Evolutionary conservation across 2,888 invertebrate species (phyloP).

Genomic region (Drosophila mulleri): DNA sequence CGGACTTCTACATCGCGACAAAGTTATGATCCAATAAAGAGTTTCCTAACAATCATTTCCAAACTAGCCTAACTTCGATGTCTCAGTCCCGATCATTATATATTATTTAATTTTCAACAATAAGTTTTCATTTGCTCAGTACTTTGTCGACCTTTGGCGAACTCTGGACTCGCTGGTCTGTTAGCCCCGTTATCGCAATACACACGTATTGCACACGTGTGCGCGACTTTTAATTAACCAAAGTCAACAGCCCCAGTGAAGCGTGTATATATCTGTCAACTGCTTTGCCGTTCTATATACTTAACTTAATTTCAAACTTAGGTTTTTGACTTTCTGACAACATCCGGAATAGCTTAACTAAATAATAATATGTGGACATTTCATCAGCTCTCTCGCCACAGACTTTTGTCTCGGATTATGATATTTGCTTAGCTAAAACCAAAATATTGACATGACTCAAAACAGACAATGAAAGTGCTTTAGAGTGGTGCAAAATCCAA

Average conservation of each 20-base stretch:
- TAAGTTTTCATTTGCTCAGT: slow-evolving; percentile 22
- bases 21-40: not conserved
- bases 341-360: slow-evolving; percentile 51
- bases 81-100: not conserved
- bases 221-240: slow-evolving; percentile 72
- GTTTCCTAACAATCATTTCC: not conserved
- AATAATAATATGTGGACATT: slow-evolving; percentile 62
- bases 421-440: slow-evolving; percentile 69
- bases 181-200: slow-evolving; percentile 15
- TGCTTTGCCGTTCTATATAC: slow-evolving; percentile 47
- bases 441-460: slow-evolving; percentile 64
- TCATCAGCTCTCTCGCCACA: slow-evolving; percentile 63
- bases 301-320: slow-evolving; percentile 37
- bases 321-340: slow-evolving; percentile 55
- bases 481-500: slow-evolving; percentile 19
- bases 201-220: slow-evolving; percentile 60
- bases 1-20: not conserved
- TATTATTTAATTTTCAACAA: not conserved
- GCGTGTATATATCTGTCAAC: slow-evolving; percentile 51
- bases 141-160: slow-evolving; percentile 34
- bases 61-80: not conserved
- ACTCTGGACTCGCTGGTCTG: slow-evolving; percentile 25
- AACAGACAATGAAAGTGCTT: slow-evolving; percentile 18
- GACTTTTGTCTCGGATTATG: slow-evolving; percentile 28
- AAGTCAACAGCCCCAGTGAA: slow-evolving; percentile 69